Evolutionary conservation across 2,113 vertebrate species (phyloP).

Genomic region (Cyanoliseus patagonus): DNA sequence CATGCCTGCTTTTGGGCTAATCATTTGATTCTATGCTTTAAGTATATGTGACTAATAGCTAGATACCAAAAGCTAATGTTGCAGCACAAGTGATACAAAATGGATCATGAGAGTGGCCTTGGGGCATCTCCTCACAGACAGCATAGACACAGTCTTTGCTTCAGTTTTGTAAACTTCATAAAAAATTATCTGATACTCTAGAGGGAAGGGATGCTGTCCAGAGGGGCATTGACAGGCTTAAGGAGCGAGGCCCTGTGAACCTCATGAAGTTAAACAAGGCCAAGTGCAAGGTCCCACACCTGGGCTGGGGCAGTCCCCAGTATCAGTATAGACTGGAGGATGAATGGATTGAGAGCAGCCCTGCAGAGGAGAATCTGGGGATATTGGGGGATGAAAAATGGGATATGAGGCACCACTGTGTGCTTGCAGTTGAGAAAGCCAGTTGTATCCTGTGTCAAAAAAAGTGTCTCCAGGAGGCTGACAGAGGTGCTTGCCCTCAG

Average conservation of each 20-base stretch:
- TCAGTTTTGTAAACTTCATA: background rate
- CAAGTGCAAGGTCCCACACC: background rate
- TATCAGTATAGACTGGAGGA: background rate
- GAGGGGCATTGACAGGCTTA: background rate
- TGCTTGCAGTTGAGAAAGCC: background rate
- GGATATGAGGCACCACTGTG: accelerated
- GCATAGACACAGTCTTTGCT: background rate
- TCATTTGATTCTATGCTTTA: background rate
- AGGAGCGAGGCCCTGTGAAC: background rate
- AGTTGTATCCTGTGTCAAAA: background rate
- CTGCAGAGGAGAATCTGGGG: background rate
- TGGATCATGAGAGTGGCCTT: background rate
- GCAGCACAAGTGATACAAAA: background rate
- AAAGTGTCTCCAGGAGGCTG: accelerated
- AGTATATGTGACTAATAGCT: background rate
- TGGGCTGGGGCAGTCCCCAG: background rate
- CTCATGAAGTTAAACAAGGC: background rate
- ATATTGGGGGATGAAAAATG: background rate
- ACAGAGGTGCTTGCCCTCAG: background rate
- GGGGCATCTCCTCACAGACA: background rate
- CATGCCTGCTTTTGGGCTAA: background rate
- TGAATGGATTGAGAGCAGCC: background rate
- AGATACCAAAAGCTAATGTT: background rate
- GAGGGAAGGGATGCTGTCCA: background rate
- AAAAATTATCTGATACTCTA: background rate